A percentile compares a stretch with the other conserved stretches of the same genome.
phyloP scores from a whole-genome alignment of 2,113 vertebrate genomes.

The Syrmaticus mikado region DNA sequence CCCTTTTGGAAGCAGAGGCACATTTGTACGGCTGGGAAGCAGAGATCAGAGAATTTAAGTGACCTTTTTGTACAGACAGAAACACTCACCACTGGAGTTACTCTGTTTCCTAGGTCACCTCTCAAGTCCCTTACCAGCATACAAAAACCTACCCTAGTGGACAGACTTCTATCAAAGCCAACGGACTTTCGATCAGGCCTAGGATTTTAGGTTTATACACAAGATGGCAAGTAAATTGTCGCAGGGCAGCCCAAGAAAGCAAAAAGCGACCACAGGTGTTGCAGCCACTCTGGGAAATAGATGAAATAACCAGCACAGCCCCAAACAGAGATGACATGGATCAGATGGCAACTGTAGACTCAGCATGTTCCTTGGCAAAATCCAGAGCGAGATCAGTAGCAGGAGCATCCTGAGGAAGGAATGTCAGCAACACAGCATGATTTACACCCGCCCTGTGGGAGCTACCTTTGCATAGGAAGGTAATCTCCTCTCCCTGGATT shows the following conservation, averaged over 20 bases:
- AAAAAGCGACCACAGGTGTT: background rate
- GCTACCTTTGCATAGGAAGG: background rate
- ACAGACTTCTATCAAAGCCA: background rate
- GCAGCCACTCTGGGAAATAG: background rate
- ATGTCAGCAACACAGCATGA: background rate
- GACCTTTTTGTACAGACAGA: background rate
- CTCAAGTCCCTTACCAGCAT: background rate
- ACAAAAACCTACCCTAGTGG: background rate
- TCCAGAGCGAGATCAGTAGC: background rate
- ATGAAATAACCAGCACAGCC: background rate
- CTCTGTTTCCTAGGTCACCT: background rate
- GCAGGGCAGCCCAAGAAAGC: background rate
- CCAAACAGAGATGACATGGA: background rate
- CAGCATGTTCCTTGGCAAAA: background rate
- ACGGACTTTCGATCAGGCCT: background rate
- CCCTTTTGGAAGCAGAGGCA: background rate
- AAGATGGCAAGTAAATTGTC: background rate
- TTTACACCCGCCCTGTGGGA: background rate
- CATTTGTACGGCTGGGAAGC: background rate
- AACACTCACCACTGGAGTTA: rapidly evolving
- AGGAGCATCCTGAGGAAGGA: background rate
- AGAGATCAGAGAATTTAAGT: background rate
- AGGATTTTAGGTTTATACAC: background rate
- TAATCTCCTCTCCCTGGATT: background rate
- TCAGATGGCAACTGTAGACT: background rate